Conservation (phyloP, 1,140 invertebrate genomes). For the honey bee (Apis mellifera) region DNA sequence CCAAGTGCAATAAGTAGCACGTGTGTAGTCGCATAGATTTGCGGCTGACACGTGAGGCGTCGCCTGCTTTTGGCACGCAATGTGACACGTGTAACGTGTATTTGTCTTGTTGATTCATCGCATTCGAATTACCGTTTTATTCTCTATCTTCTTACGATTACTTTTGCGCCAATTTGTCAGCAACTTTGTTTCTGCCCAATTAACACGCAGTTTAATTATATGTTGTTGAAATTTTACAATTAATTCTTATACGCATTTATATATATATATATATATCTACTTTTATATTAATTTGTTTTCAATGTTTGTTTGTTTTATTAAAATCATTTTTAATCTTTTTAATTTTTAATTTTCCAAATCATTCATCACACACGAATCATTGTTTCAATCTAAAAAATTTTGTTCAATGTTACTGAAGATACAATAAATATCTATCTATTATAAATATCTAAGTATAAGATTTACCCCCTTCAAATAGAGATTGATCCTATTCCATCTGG, state of each 20-base stretch:
- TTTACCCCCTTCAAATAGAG: not conserved
- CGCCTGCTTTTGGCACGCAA: slow-evolving; percentile 72
- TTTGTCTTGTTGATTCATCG: slow-evolving; percentile 69
- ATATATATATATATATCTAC: too few relatives aligned
- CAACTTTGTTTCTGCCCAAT: not conserved
- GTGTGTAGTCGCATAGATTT: slow-evolving; percentile 74
- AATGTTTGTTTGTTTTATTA: too few relatives aligned
- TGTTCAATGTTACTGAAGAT: too few relatives aligned
- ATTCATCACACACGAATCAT: too few relatives aligned
- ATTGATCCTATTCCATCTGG: not conserved
- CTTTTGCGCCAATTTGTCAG: not conserved
- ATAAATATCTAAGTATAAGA: too few relatives aligned
- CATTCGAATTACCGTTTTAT: slow-evolving; percentile 56
- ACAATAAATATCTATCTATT: too few relatives aligned
- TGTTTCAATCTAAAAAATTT: too few relatives aligned
- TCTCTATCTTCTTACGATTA: not conserved
- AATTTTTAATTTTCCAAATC: too few relatives aligned
- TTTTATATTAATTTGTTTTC: too few relatives aligned
- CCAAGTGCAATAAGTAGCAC: slow-evolving; percentile 71
- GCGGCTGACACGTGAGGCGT: slow-evolving; percentile 69
- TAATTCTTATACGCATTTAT: not conserved
- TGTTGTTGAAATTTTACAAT: not conserved
- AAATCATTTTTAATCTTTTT: too few relatives aligned
- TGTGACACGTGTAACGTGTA: slow-evolving; percentile 70
- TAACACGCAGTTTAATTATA: not conserved